These are phyloP conservation scores for Sterrhoptilus dennistouni DNA, from an alignment of 2,113 vertebrate genomes.

Conservation along the genomic window DNA sequence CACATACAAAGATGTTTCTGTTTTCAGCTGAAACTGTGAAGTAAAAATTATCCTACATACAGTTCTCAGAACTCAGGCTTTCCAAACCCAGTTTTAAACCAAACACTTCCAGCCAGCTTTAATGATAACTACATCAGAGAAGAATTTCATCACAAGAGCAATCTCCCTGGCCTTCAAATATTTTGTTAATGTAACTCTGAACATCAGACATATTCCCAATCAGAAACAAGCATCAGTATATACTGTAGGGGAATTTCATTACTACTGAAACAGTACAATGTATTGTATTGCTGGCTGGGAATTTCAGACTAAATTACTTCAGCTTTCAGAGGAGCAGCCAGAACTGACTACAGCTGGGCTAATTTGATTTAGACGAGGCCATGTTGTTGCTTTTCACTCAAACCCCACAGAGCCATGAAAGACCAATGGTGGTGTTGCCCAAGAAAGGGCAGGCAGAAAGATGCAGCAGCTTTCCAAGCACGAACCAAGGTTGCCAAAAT, in stretches of 20 bases:
- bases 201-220: constrained; percentile 40
- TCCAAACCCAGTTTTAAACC: background rate
- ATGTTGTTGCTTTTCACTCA: constrained; percentile 1
- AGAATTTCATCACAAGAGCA: constrained; percentile 17
- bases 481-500: background rate
- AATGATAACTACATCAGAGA: constrained; percentile 40
- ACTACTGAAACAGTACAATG: background rate
- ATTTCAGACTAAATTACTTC: constrained; percentile 11
- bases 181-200: constrained; percentile 29
- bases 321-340: constrained; percentile 33
- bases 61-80: constrained; percentile 21
- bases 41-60: background rate
- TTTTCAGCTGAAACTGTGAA: background rate
- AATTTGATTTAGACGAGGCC: background rate
- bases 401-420: background rate
- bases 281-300: constrained; percentile 4
- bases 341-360: constrained; percentile 31
- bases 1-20: background rate
- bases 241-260: constrained; percentile 30
- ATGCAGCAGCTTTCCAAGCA: background rate
- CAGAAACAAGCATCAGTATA: constrained; percentile 42
- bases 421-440: background rate
- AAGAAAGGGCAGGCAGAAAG: background rate
- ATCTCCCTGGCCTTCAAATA: constrained; percentile 32
- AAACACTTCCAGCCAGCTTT: background rate